Evolutionary conservation across 2,797 vertebrate species (phyloP).

Genomic region (Microctenopoma lineatum): DNA sequence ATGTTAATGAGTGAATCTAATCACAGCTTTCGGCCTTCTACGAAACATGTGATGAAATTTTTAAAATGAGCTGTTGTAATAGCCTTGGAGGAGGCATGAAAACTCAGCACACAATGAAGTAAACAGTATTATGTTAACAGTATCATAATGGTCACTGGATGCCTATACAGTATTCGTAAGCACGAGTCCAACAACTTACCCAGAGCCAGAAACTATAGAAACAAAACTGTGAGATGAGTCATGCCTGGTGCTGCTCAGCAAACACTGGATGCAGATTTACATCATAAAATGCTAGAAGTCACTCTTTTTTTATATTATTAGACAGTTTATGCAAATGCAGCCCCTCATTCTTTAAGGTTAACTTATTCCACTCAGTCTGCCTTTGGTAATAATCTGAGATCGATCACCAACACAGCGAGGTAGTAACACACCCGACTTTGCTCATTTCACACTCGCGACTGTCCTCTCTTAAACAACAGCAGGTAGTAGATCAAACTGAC

Average conservation of each 20-base stretch:
- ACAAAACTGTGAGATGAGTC: constrained; percentile 27
- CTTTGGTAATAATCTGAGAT: not conserved
- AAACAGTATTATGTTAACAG: constrained; percentile 19
- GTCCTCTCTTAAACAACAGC: not conserved
- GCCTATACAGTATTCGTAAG: constrained; percentile 20
- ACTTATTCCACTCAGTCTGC: not conserved
- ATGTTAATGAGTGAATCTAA: constrained; percentile 73
- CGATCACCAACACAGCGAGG: not conserved
- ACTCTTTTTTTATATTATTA: not conserved
- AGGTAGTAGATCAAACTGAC: not conserved
- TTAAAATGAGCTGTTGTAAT: constrained; percentile 38
- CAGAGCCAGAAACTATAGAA: constrained; percentile 14
- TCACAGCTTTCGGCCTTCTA: constrained; percentile 61
- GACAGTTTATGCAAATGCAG: constrained; percentile 13
- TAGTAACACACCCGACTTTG: not conserved
- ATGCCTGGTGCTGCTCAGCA: constrained; percentile 4
- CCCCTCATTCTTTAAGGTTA: constrained; percentile 10
- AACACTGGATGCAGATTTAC: constrained; percentile 21
- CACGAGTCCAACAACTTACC: constrained; percentile 14
- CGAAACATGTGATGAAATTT: constrained; percentile 52
- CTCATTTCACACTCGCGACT: not conserved
- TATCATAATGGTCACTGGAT: constrained; percentile 15
- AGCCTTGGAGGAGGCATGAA: constrained; percentile 23
- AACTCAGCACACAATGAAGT: constrained; percentile 31
- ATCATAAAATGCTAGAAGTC: constrained; percentile 6